phyloP scores from a whole-genome alignment of 2,797 vertebrate species.

The Poecile montanus region DNA sequence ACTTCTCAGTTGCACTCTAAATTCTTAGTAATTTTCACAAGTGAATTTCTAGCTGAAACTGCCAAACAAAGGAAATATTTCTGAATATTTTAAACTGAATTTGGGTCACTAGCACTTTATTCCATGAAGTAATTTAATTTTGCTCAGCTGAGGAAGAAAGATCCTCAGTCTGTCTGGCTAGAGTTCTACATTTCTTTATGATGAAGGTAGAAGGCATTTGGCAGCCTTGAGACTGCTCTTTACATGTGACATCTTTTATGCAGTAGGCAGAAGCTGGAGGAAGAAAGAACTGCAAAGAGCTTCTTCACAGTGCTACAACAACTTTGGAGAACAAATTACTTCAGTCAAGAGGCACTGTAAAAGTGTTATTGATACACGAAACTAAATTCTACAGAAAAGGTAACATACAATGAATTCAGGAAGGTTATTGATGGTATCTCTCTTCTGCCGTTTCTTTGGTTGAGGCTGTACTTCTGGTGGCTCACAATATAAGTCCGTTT shows the following conservation, averaged over 20 bases:
- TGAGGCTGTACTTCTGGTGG: conserved; percentile 86
- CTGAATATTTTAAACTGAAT: conserved; percentile 6
- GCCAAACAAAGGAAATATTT: conserved; percentile 24
- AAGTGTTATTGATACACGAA: neutral
- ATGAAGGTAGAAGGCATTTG: neutral
- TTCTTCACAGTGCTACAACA: neutral
- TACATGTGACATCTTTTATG: neutral
- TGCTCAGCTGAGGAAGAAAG: conserved; percentile 12
- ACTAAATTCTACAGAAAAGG: conserved; percentile 6
- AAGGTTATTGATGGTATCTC: conserved; percentile 88
- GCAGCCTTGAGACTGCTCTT: neutral
- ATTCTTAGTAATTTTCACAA: neutral
- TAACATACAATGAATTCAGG: conserved; percentile 88
- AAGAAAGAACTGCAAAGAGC: neutral
- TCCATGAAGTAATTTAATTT: conserved; percentile 14
- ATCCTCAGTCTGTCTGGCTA: neutral
- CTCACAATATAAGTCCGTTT: conserved; percentile 92
- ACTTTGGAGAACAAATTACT: conserved; percentile 15
- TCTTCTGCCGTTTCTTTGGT: conserved; percentile 86
- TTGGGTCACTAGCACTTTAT: conserved; percentile 16
- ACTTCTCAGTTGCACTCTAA: neutral
- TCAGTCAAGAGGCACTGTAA: neutral
- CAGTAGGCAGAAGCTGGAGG: neutral
- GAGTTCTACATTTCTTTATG: neutral
- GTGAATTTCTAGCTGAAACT: neutral